A percentile compares a stretch with the other conserved stretches of the same genome.
These are phyloP conservation scores for Tympanoctomys barrerae DNA, from an alignment of 2,797 vertebrate species.

Conservation along the genomic window DNA sequence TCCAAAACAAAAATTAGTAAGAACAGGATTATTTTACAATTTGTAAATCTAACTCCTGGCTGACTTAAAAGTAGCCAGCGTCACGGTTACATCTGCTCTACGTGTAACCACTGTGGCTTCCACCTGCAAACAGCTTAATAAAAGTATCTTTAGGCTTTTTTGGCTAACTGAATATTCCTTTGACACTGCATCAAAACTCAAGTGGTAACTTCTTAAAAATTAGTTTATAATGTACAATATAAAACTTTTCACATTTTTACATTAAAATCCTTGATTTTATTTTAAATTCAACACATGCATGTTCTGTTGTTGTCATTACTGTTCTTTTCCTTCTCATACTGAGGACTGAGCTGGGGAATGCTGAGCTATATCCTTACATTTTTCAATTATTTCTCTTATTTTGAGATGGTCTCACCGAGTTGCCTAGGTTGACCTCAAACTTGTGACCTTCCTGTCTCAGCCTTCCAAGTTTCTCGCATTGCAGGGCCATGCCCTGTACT, in stretches of 20 bases:
- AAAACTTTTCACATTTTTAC: background rate
- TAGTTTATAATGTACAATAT: background rate
- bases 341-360: background rate
- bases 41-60: background rate
- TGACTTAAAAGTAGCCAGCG: background rate
- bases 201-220: background rate
- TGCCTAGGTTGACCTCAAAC: background rate
- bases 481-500: background rate
- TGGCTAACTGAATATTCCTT: background rate
- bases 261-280: background rate
- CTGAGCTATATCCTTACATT: background rate
- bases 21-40: background rate
- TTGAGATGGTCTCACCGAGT: background rate
- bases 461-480: background rate
- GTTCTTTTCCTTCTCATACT: background rate
- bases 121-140: background rate
- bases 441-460: background rate
- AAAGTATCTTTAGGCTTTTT: background rate
- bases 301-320: background rate
- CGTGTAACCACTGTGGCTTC: background rate
- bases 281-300: background rate
- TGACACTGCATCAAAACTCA: slow-evolving; percentile 46
- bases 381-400: background rate
- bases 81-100: background rate
- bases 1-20: background rate